These are phyloP conservation scores for Chiloscyllium punctatum DNA, from an alignment of 2,797 vertebrate genomes.

Conservation along the genomic window DNA sequence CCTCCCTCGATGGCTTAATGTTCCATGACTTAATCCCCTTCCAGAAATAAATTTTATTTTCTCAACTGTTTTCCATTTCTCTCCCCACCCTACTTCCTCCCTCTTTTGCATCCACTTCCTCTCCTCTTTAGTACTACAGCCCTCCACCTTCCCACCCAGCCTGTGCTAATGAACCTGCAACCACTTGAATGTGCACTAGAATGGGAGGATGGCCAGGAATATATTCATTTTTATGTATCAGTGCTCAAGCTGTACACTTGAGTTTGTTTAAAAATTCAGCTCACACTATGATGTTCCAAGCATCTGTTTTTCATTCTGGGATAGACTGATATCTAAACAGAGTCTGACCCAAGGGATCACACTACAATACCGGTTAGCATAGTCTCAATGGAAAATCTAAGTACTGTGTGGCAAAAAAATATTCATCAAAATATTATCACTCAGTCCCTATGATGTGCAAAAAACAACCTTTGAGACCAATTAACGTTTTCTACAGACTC, in stretches of 20 bases:
- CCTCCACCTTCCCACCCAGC: not conserved
- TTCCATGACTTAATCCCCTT: not conserved
- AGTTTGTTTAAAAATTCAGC: constrained; percentile 13
- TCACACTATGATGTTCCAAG: not conserved
- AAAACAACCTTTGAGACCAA: constrained; percentile 31
- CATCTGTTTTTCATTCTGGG: constrained; percentile 23
- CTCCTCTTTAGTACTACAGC: too few relatives aligned
- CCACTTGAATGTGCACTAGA: not conserved
- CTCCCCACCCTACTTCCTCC: not conserved
- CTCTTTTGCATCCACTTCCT: not conserved
- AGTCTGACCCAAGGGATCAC: not conserved
- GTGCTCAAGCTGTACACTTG: not conserved
- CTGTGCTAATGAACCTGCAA: not conserved
- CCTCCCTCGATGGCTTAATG: not conserved
- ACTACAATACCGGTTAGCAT: not conserved
- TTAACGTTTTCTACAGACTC: constrained; percentile 12
- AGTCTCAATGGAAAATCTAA: constrained; percentile 21
- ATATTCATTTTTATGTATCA: not conserved
- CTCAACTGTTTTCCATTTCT: not conserved
- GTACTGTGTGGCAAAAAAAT: constrained; percentile 27
- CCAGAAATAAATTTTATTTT: not conserved
- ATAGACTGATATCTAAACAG: constrained; percentile 19
- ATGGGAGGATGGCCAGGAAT: not conserved
- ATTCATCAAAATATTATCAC: constrained; percentile 26
- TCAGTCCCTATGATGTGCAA: constrained; percentile 11